Conservation (phyloP, 2,797 vertebrate species). For the Dendrocincla tyrannina region DNA sequence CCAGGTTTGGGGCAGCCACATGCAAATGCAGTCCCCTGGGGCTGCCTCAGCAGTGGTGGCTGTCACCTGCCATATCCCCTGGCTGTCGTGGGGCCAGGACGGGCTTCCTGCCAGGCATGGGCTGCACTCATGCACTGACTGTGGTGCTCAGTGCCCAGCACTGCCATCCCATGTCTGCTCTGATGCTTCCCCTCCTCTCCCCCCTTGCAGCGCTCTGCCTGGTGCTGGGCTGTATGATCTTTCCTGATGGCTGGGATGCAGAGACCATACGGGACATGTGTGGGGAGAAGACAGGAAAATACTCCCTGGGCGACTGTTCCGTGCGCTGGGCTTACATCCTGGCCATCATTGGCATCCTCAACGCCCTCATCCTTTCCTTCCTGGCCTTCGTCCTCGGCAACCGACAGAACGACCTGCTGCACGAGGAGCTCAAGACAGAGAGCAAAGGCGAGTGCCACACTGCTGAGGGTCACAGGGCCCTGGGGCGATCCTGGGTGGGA, state of each 20-base stretch:
- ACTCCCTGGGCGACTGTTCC: slow-evolving; percentile 91
- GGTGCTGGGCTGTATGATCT: slow-evolving; percentile 97
- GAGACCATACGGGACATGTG: slow-evolving; percentile 95
- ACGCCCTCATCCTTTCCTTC: slow-evolving; percentile 96
- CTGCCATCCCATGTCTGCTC: not conserved
- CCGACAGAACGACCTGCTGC: slow-evolving; percentile 91
- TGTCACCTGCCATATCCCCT: accelerated
- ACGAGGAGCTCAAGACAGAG: slow-evolving; percentile 91
- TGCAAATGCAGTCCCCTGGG: accelerated
- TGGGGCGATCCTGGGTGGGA: not conserved
- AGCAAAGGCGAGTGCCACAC: slow-evolving; percentile 82
- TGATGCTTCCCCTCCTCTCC: not conserved
- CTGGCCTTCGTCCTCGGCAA: slow-evolving; percentile 96
- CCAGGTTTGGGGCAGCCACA: not conserved
- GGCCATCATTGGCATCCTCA: slow-evolving; percentile 96
- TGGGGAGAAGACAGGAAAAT: slow-evolving; percentile 92
- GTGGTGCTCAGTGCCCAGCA: accelerated
- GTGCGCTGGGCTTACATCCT: slow-evolving; percentile 98
- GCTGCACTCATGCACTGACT: accelerated
- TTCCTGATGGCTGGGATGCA: slow-evolving; percentile 94
- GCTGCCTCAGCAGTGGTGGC: not conserved
- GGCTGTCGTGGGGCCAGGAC: accelerated
- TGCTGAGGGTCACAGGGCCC: accelerated
- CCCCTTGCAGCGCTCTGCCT: slow-evolving; percentile 87
- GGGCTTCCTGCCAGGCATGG: not conserved